Conservation (phyloP, 2,797 vertebrate genomes). For the Siniperca scherzeri region DNA sequence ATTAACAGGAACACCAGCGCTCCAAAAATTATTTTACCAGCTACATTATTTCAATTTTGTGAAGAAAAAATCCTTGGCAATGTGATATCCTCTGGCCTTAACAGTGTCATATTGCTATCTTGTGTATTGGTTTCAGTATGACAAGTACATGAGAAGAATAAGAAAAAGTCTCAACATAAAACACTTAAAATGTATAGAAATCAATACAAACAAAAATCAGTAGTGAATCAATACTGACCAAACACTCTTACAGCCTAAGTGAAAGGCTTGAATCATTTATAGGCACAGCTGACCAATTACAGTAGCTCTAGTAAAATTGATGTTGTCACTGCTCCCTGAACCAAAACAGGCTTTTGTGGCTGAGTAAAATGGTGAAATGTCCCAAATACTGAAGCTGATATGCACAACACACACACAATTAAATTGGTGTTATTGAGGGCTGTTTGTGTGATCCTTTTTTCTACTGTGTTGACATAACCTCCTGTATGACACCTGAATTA, state of each 20-base stretch:
- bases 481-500: slow-evolving; percentile 9
- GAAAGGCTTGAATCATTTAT: slow-evolving; percentile 48
- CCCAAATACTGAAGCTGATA: neutral
- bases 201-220: slow-evolving; percentile 33
- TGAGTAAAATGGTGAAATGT: neutral
- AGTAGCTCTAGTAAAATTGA: slow-evolving; percentile 23
- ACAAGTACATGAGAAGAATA: slow-evolving; percentile 33
- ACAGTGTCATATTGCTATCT: slow-evolving; percentile 28
- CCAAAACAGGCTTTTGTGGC: slow-evolving; percentile 4
- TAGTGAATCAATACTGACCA: slow-evolving; percentile 39
- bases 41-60: slow-evolving; percentile 41
- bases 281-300: slow-evolving; percentile 28
- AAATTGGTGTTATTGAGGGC: neutral
- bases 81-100: slow-evolving; percentile 12
- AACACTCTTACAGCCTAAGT: slow-evolving; percentile 27
- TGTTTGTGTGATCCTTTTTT: neutral
- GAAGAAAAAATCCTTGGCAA: slow-evolving; percentile 12
- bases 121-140: slow-evolving; percentile 44
- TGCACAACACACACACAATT: neutral
- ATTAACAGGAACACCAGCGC: slow-evolving; percentile 30
- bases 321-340: slow-evolving; percentile 1
- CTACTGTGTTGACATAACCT: neutral
- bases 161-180: slow-evolving; percentile 34
- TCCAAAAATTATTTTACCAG: slow-evolving; percentile 14
- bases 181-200: slow-evolving; percentile 42